A percentile compares a stretch with the other conserved stretches of the same genome.
These are phyloP conservation scores for Ostrea denselamellosa DNA, from an alignment of 1,140 invertebrate genomes.

Conservation along the genomic window DNA sequence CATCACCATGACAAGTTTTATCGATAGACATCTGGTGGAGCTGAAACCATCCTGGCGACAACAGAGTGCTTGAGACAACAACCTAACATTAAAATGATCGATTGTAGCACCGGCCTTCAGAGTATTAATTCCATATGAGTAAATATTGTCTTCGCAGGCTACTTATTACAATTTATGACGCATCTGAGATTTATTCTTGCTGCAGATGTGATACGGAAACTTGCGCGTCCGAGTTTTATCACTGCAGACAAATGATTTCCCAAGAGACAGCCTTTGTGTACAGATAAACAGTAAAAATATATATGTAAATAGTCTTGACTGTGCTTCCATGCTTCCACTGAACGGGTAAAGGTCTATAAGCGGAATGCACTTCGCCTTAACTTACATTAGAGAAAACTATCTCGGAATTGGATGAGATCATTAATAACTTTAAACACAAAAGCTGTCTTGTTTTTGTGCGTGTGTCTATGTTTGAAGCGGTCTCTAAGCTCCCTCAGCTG, in stretches of 20 bases:
- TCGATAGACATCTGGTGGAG: too few species aligned
- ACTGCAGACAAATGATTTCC: slow-evolving; percentile 10
- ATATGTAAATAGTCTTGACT: slow-evolving; percentile 33
- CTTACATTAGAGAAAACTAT: background rate
- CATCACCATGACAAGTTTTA: too few species aligned
- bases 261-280: background rate
- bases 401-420: background rate
- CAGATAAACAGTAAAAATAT: background rate
- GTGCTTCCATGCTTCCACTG: background rate
- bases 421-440: slow-evolving; percentile 12
- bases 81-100: too few species aligned
- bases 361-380: background rate
- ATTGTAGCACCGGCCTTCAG: too few species aligned
- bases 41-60: too few species aligned
- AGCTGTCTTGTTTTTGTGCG: slow-evolving; percentile 7
- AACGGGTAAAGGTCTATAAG: background rate
- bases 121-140: too few species aligned
- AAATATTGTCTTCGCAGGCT: too few species aligned
- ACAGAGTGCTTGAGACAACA: too few species aligned
- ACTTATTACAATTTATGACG: too few species aligned
- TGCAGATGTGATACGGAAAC: background rate
- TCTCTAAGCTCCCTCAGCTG: background rate
- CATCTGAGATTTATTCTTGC: too few species aligned
- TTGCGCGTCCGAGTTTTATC: background rate
- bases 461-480: background rate